Evolutionary conservation across 2,797 vertebrate species (phyloP), one percentile per base, ranked within the genome.

Genomic region (Emydoidea blandingii): DNA sequence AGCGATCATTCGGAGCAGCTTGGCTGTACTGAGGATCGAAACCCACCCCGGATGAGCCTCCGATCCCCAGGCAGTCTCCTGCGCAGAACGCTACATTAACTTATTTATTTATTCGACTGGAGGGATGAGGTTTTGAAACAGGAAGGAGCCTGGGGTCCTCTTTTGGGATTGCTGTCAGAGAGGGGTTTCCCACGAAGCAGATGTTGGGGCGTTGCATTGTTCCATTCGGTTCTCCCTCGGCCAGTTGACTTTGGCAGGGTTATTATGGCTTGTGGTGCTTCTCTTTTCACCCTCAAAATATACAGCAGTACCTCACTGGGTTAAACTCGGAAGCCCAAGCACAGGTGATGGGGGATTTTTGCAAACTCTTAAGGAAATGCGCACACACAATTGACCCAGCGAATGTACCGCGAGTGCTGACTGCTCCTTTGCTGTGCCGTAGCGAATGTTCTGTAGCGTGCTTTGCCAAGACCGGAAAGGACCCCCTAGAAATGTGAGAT

Each of bases 91-190:
- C 94, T 95, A 94, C 89, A 47, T 84, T 97, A 95, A 97, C 79
- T 97, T 97, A 97, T 97, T 97, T 97, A 97, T 97, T 97, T 97
- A 97, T 97, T 78, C 14, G 27, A 15, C 14, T 6, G 12, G 12
- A 7, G 41, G 41, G 23, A 29, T 15, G 41, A 44, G 72, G 74
- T 14, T 49, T 29, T 27, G 74, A 16, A 47, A 4, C 74, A 49
- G 74, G 74, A 47, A 29, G 25, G 16, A 2, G 8, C 18, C n/a
- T 37, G 10, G 5, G n/a, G 10, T 23, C 19, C 18, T 37, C n/a
- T 9, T 19, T 72, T 12, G n/a, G n/a, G 65, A 21, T 37, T 72
- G 65, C n/a, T 23, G 65, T 6, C 5, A 3, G 19, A 23, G n/a
- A 23, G 37, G 37, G 34, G n/a, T 37, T 72, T 72, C 65, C n/a